Conservation (phyloP, 2,797 vertebrate species). For the Danio choprae region DNA sequence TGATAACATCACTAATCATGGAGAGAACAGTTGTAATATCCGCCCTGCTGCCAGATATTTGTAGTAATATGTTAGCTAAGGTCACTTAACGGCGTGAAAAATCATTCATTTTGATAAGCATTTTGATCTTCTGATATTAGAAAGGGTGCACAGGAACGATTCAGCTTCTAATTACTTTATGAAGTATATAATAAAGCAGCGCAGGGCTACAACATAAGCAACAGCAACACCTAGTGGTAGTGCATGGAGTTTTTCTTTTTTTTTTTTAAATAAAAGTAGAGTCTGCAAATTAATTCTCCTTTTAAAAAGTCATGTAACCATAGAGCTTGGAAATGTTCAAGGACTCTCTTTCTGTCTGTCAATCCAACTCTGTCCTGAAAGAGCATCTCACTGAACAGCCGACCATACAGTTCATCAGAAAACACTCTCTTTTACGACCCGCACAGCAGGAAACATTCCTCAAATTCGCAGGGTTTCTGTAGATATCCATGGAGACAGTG, state of each 20-base stretch:
- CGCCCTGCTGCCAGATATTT: slow-evolving; percentile 22
- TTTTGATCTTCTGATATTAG: neutral
- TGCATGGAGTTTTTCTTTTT: neutral
- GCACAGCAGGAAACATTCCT: slow-evolving; percentile 19
- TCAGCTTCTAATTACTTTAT: neutral
- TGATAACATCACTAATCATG: slow-evolving; percentile 24
- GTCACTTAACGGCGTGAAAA: slow-evolving; percentile 7
- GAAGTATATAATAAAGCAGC: neutral
- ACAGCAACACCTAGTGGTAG: slow-evolving; percentile 48
- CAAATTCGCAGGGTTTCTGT: slow-evolving; percentile 32
- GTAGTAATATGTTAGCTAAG: neutral
- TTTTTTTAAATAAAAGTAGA: neutral
- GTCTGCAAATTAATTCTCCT: neutral
- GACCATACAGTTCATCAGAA: slow-evolving; percentile 19
- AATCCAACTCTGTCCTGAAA: slow-evolving; percentile 6
- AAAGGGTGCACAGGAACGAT: neutral
- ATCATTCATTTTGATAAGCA: slow-evolving; percentile 7
- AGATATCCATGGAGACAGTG: slow-evolving; percentile 20
- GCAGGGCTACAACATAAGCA: slow-evolving; percentile 29
- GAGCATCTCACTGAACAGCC: slow-evolving; percentile 2
- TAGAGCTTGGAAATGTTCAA: neutral
- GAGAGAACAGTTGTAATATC: slow-evolving; percentile 27
- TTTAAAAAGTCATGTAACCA: neutral
- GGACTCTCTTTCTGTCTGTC: slow-evolving; percentile 15
- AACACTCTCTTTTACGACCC: slow-evolving; percentile 21